Percentiles rank a stretch among this genome's conserved stretches.
These are phyloP conservation scores for Urocyon cinereoargenteus DNA, from an alignment of 2,797 vertebrate genomes.

Conservation along the genomic window DNA sequence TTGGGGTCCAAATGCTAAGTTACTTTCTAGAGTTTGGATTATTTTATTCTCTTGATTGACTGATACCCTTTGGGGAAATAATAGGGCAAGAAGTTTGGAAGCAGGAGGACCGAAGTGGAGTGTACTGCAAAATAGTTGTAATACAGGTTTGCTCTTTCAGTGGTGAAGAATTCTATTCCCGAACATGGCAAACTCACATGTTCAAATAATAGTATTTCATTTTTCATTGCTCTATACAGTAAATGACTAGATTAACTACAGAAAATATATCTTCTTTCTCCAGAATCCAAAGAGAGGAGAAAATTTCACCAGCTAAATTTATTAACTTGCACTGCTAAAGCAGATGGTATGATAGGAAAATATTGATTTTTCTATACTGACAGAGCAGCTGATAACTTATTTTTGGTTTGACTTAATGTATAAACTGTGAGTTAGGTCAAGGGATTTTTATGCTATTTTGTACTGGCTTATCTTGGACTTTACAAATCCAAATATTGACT, in stretches of 20 bases:
- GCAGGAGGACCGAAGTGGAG: neutral
- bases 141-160: constrained; percentile 5
- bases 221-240: constrained; percentile 77
- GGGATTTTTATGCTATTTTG: constrained; percentile 81
- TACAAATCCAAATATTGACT: constrained; percentile 77
- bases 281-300: constrained; percentile 78
- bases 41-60: constrained; percentile 45
- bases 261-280: constrained; percentile 82
- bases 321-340: constrained; percentile 81
- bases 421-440: constrained; percentile 79
- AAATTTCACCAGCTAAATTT: constrained; percentile 82
- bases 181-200: constrained; percentile 51
- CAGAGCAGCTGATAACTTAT: constrained; percentile 81
- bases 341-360: constrained; percentile 83
- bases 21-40: neutral
- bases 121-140: neutral
- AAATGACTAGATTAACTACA: constrained; percentile 82
- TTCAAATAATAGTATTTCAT: constrained; percentile 79
- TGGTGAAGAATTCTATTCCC: constrained; percentile 71
- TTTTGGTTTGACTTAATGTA: constrained; percentile 81
- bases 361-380: constrained; percentile 81
- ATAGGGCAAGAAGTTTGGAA: neutral
- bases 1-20: neutral
- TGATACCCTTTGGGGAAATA: neutral
- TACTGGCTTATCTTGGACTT: constrained; percentile 77